Conservation (phyloP, 2,888 invertebrate species). For the Helleia helle region DNA sequence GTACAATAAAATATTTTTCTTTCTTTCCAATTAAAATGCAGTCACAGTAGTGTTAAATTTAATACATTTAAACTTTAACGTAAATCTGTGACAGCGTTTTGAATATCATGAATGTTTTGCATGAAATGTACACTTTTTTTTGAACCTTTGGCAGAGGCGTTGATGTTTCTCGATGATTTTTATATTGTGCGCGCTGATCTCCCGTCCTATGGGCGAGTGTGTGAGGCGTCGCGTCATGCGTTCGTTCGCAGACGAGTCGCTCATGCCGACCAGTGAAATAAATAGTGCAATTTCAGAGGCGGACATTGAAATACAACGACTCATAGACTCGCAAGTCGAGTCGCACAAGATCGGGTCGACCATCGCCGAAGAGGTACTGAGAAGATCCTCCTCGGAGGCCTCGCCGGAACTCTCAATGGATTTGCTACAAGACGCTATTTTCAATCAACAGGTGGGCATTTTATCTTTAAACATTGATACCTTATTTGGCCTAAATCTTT, state of each 20-base stretch:
- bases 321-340: slow-evolving; percentile 85
- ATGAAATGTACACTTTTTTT: too few relatives aligned
- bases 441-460: slow-evolving; percentile 38
- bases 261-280: slow-evolving; percentile 9
- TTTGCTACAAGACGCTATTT: slow-evolving; percentile 39
- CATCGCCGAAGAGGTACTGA: slow-evolving; percentile 84
- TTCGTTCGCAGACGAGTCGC: slow-evolving; percentile 16
- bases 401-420: slow-evolving; percentile 41
- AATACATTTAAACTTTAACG: too few relatives aligned
- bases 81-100: too few relatives aligned
- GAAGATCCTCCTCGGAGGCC: slow-evolving; percentile 34
- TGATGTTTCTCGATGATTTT: too few relatives aligned
- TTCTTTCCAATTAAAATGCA: too few relatives aligned
- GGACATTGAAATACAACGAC: slow-evolving; percentile 78
- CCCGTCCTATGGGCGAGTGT: not conserved
- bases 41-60: too few relatives aligned
- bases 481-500: too few relatives aligned
- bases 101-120: too few relatives aligned
- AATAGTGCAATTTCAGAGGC: slow-evolving; percentile 45
- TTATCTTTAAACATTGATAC: slow-evolving; percentile 4
- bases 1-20: too few relatives aligned
- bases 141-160: too few relatives aligned
- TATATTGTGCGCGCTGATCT: not conserved
- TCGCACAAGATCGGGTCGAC: slow-evolving; percentile 89
- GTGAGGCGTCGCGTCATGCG: slow-evolving; percentile 8